Conservation (phyloP, 1,140 invertebrate species). For the Macrosteles quadrilineatus region DNA sequence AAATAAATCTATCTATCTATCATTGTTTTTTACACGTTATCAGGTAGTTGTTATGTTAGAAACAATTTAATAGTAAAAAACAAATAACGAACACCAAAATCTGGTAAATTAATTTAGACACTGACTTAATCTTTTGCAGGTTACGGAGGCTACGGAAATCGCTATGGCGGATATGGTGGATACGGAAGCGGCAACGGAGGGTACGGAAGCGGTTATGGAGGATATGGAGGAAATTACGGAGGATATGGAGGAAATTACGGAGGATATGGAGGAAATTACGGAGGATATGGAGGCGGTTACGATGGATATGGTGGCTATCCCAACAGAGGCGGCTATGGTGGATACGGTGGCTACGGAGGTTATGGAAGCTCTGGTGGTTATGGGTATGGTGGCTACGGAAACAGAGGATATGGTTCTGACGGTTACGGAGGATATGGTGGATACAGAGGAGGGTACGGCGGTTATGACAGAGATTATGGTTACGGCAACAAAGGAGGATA, state of each 20-base stretch:
- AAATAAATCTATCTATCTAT: no score
- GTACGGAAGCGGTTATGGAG: no score
- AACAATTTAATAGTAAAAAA: no score
- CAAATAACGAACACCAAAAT: no score
- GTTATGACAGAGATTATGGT: background rate
- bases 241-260: background rate
- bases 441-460: constrained; percentile 6
- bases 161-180: background rate
- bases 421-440: constrained; percentile 15
- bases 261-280: no score
- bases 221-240: no score
- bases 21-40: no score
- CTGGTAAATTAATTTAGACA: no score
- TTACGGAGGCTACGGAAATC: background rate
- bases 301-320: background rate
- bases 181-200: no score
- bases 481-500: background rate
- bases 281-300: background rate
- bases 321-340: background rate
- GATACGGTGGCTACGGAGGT: background rate
- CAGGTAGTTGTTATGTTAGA: no score
- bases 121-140: no score
- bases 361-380: background rate
- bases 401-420: background rate
- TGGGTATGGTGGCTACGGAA: background rate